Evolutionary conservation across 2,797 vertebrate species (phyloP).

Genomic region (Pampus argenteus): DNA sequence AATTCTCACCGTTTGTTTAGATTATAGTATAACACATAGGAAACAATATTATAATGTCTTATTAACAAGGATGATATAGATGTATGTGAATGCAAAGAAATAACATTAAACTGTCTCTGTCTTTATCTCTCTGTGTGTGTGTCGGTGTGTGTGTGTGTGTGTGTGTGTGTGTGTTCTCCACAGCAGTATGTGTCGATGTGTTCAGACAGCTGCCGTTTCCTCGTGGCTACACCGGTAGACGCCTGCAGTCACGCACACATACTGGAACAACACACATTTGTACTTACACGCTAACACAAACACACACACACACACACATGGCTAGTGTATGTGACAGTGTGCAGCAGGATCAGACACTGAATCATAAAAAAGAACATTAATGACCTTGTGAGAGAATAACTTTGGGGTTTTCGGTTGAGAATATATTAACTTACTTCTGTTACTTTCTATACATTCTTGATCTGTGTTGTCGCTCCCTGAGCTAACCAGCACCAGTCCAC

Average conservation of each 20-base stretch:
- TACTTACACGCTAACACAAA: background rate
- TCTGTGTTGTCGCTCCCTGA: background rate
- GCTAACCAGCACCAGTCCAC: background rate
- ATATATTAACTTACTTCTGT: background rate
- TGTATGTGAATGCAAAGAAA: background rate
- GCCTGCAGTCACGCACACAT: conserved; percentile 25
- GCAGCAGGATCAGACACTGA: conserved; percentile 8
- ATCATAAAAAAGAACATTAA: background rate
- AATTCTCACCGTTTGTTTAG: no score
- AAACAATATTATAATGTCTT: background rate
- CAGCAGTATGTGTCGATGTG: conserved; percentile 36
- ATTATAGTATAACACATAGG: background rate
- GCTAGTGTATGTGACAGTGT: conserved; percentile 16
- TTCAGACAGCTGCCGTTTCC: conserved; percentile 61
- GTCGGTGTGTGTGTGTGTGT: background rate
- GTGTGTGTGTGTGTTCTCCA: conserved; percentile 13
- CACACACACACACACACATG: background rate
- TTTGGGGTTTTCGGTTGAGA: background rate
- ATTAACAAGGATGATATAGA: background rate
- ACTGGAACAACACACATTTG: background rate
- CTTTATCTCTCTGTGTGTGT: background rate
- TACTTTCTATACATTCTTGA: background rate
- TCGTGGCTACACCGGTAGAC: conserved; percentile 36
- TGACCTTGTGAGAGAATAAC: background rate
- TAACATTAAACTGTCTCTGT: background rate